phyloP scores from a whole-genome alignment of 2,113 vertebrate genomes.

The Catagonus wagneri region DNA sequence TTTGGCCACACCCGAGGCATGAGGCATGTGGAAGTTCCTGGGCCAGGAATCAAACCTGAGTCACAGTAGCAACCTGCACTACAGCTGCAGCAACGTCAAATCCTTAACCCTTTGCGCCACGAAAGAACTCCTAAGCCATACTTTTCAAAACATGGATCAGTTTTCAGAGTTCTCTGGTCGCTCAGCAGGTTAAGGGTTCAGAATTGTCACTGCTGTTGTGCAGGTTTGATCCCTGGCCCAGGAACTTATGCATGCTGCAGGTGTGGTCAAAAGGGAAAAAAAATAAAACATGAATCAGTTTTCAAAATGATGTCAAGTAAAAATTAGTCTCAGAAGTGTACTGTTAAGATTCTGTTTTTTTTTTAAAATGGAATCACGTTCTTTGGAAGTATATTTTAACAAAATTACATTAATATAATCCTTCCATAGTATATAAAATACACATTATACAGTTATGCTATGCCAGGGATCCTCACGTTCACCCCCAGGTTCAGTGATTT shows the following conservation, averaged over 20 bases:
- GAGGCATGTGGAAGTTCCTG: too few species aligned
- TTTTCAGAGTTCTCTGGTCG: too few species aligned
- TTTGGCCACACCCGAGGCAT: too few species aligned
- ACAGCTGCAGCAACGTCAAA: too few species aligned
- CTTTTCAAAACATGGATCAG: background rate
- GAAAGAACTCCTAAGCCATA: too few species aligned
- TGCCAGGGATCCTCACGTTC: too few species aligned
- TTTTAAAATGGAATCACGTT: background rate
- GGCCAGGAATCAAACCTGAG: background rate
- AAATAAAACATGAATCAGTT: background rate
- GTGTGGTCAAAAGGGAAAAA: too few species aligned
- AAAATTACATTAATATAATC: background rate
- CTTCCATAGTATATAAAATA: background rate
- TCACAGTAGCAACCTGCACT: too few species aligned
- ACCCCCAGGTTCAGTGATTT: background rate
- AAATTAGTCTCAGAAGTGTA: constrained; percentile 1
- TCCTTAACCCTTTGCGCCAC: background rate
- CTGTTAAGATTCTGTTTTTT: background rate
- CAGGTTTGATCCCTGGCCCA: too few species aligned
- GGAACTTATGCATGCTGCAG: too few species aligned
- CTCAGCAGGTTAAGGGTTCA: too few species aligned
- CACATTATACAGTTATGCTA: background rate
- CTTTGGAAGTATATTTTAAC: background rate
- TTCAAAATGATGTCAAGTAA: constrained; percentile 45
- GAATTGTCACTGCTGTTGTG: too few species aligned